phyloP scores from a whole-genome alignment of 2,888 invertebrate genomes.

The Leuctra nigra region DNA sequence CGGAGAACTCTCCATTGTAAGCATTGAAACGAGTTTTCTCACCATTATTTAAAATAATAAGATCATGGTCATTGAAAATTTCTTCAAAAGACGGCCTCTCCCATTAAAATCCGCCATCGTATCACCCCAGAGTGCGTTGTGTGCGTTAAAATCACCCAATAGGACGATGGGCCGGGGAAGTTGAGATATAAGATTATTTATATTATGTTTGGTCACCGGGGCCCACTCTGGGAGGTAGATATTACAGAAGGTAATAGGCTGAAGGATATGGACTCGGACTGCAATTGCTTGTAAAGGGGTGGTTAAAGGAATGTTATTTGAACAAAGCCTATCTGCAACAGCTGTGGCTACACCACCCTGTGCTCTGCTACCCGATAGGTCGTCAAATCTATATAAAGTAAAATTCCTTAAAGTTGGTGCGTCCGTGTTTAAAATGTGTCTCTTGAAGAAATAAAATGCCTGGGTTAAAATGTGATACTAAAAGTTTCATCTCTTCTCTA shows the following conservation, averaged over 20 bases:
- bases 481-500: background rate
- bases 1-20: background rate
- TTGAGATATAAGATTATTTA: background rate
- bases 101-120: background rate
- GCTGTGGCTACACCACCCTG: background rate
- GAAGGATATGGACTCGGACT: background rate
- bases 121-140: slow-evolving; percentile 4
- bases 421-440: background rate
- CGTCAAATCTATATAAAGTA: background rate
- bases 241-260: slow-evolving; percentile 1
- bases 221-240: background rate
- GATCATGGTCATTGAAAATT: slow-evolving; percentile 5
- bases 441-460: background rate
- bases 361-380: background rate
- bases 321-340: background rate
- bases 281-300: slow-evolving; percentile 9
- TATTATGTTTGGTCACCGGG: background rate
- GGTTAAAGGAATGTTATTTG: background rate
- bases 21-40: background rate
- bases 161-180: background rate
- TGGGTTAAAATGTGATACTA: background rate
- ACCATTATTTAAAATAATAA: slow-evolving; percentile 1
- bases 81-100: background rate
- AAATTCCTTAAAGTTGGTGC: background rate
- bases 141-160: slow-evolving; percentile 4